Evolutionary conservation across 1,140 invertebrate species (phyloP), one percentile per base, ranked within the genome.

Genomic region (Magallana gigas): DNA sequence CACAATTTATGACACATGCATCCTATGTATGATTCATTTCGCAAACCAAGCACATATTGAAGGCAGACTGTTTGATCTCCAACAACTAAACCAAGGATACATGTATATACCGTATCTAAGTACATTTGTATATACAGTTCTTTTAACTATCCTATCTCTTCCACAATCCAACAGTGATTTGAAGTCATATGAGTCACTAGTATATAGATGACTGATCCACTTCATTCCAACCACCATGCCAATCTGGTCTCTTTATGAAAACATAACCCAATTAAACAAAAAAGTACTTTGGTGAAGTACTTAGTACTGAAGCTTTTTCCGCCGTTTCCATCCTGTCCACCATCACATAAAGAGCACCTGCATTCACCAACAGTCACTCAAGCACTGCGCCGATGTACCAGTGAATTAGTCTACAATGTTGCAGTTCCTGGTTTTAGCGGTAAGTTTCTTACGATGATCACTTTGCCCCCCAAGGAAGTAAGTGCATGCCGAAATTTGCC

Each of bases 231-330:
- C 68, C 68, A 36, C 23, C 68, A 29, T 76, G 9, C 36, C 23
- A 76, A 36, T 29, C 23, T 9, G 68, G 11, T 76, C 68, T 29
- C 68, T 76, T 36, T 76, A 18, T 76, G 68, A 76, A 76, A 76
- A 29, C 68, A 76, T 76, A 76, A 76, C 68, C 68, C 23, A 76
- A 76, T 76, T 76, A 76, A 76, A 76, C 18, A 76, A 76, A 76
- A 76, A 76, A 76, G 68, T 29, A 76, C 68, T 76, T 29, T 76
- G 68, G 23, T 29, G 18, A 76, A 76, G 68, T 76, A 29, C 68
- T 29, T 76, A 9, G 12, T 9, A 12, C 3, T 76, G 68, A 36
- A 76, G 68, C 68, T 18, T 76, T 76, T 76, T 76, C 68, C 68
- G 68, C 14, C 68, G 23, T 76, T 76, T 29, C 36, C 68, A 23